phyloP scores from a whole-genome alignment of 1,140 invertebrate genomes.

The Hylaeus volcanicus region DNA sequence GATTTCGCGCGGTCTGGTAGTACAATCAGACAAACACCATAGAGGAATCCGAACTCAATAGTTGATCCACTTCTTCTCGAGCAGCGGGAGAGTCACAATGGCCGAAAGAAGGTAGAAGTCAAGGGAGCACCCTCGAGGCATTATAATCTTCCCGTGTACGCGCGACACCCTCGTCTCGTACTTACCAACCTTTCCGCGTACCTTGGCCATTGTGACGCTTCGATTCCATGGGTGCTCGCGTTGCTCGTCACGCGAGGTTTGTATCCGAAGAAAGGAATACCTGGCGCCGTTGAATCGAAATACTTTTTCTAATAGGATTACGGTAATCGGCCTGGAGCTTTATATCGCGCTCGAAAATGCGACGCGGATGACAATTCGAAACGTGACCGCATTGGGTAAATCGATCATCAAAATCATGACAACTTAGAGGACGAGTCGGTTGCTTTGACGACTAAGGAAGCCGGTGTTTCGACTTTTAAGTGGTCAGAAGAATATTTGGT shows the following conservation, averaged over 20 bases:
- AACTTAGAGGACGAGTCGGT: neutral
- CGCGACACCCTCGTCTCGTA: constrained; percentile 32
- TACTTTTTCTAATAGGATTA: constrained; percentile 76
- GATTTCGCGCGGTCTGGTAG: constrained; percentile 22
- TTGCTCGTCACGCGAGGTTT: neutral
- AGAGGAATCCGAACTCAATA: constrained; percentile 33
- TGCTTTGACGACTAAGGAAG: neutral
- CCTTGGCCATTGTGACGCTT: constrained; percentile 7
- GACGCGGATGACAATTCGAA: constrained; percentile 72
- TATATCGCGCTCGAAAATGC: constrained; percentile 74
- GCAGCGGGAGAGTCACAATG: constrained; percentile 24
- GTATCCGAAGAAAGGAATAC: constrained; percentile 17
- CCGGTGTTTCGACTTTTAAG: neutral
- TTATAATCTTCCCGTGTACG: constrained; percentile 38
- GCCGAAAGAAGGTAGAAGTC: constrained; percentile 37
- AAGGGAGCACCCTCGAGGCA: constrained; percentile 38
- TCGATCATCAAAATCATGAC: constrained; percentile 67
- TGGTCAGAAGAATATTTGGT: neutral
- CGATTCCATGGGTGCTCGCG: constrained; percentile 10
- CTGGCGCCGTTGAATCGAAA: constrained; percentile 4
- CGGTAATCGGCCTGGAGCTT: constrained; percentile 72
- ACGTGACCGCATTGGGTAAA: constrained; percentile 71
- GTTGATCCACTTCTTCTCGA: constrained; percentile 39
- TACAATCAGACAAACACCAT: constrained; percentile 31
- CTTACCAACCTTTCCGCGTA: constrained; percentile 21